Conservation (phyloP, 1,140 invertebrate species). For the Drosophila kurseongensis region DNA sequence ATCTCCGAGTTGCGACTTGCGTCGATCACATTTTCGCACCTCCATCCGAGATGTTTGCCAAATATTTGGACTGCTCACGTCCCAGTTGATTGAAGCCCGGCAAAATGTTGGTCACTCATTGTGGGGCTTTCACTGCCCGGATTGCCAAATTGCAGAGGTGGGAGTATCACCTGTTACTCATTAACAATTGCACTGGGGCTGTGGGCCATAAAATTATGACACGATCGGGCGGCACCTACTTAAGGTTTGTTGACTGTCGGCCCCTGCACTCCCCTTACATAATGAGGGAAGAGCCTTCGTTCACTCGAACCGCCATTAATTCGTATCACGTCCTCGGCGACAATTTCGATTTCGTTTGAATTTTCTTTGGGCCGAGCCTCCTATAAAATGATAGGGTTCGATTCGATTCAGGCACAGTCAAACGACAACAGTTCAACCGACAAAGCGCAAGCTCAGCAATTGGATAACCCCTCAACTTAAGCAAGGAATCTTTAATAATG, state of each 20-base stretch:
- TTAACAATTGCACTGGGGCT: slow-evolving; percentile 53
- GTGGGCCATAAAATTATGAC: slow-evolving; percentile 73
- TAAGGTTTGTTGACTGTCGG: slow-evolving; percentile 69
- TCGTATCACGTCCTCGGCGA: slow-evolving; percentile 45
- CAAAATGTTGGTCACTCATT: slow-evolving; percentile 16
- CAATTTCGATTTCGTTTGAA: slow-evolving; percentile 68
- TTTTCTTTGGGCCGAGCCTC: slow-evolving; percentile 38
- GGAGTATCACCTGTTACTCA: slow-evolving; percentile 18
- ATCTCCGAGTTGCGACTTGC: slow-evolving; percentile 5
- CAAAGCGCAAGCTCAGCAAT: slow-evolving; percentile 40
- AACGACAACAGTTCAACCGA: slow-evolving; percentile 56
- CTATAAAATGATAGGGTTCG: slow-evolving; percentile 70
- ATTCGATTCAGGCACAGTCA: slow-evolving; percentile 54
- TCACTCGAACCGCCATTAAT: slow-evolving; percentile 33
- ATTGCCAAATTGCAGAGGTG: slow-evolving; percentile 32
- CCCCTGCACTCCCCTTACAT: slow-evolving; percentile 57
- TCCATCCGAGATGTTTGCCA: slow-evolving; percentile 31
- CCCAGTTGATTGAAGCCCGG: slow-evolving; percentile 11
- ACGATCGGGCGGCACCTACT: slow-evolving; percentile 52
- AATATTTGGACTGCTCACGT: slow-evolving; percentile 43
- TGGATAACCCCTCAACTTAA: slow-evolving; percentile 67
- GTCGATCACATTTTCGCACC: slow-evolving; percentile 44
- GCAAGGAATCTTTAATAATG: slow-evolving; percentile 79
- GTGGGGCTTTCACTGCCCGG: slow-evolving; percentile 23
- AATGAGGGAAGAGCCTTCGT: slow-evolving; percentile 57